Evolutionary conservation across 2,797 vertebrate genomes (phyloP), one percentile per base, ranked within the genome.

Genomic region (Gymnocypris eckloni): DNA sequence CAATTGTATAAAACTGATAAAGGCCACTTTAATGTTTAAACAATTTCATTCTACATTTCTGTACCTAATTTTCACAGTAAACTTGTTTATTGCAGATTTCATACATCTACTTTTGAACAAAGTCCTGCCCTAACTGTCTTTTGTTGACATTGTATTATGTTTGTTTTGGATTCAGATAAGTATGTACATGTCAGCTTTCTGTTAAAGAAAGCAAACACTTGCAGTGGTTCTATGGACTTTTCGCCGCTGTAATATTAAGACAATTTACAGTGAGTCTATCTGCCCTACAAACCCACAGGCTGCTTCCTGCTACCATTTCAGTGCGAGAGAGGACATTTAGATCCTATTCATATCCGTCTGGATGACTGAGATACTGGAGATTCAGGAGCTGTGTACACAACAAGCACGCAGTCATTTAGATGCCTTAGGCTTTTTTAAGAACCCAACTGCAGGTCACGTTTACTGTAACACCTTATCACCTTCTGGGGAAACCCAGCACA

Each of bases 351-450:
- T 56, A 41, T n/a, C 52, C 52, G 33, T 59, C 75, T 77, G 52
- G 33, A 59, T 77, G 75, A 41, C 52, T 5, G 12, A 41, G 52
- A 77, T 77, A 77, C 50, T 77, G 33, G 28, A 22, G 52, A 59
- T 59, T n/a, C 52, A 77, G 52, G 20, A 56, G 33, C 22, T 77
- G 75, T 77, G 22, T 77, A 77, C 75, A 77, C 75, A 77, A 59
- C 52, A 77, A 77, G 52, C 33, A 41, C 28, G 7, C 33, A 41
- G 52, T 59, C 18, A 77, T 77, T 56, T 56, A n/a, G 33, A 77
- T 56, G 52, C 52, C 33, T 77, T 39, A 9, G 33, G 75, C 33
- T 41, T 77, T 77, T 77, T 77, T 77, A n/a, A 77, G 20, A 41
- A 41, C 50, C 20, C 50, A 39, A 56, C 56, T 2, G 0, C n/a